Evolutionary conservation across 2,888 invertebrate species (phyloP).

Genomic region (Coleophora flavipennella): DNA sequence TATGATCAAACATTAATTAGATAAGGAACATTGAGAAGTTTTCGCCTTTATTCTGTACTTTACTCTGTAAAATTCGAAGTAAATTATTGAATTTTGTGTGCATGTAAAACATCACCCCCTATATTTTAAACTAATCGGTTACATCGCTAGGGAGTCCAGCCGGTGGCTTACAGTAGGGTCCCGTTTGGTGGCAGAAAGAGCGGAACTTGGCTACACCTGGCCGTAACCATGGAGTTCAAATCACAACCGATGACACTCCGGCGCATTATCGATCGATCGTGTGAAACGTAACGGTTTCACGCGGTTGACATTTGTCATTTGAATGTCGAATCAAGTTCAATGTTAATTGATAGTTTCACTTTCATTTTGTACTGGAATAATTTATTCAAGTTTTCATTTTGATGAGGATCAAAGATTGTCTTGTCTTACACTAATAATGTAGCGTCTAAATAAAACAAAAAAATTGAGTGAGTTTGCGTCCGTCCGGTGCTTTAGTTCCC

Average conservation of each 20-base stretch:
- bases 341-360: not conserved
- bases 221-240: constrained; percentile 68
- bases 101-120: not conserved
- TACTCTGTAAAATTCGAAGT: too few relatives aligned
- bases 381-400: not conserved
- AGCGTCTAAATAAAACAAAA: too few relatives aligned
- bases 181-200: constrained; percentile 27
- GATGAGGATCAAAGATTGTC: too few relatives aligned
- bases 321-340: not conserved
- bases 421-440: too few relatives aligned
- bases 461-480: too few relatives aligned
- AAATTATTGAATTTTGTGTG: too few relatives aligned
- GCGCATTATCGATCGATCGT: constrained; percentile 31
- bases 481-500: too few relatives aligned
- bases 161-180: constrained; percentile 35
- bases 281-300: constrained; percentile 52
- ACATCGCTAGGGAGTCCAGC: constrained; percentile 20
- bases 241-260: constrained; percentile 46
- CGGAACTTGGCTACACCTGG: constrained; percentile 53
- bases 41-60: too few relatives aligned
- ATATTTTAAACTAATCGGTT: constrained; percentile 13
- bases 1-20: too few relatives aligned
- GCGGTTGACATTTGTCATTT: constrained; percentile 23
- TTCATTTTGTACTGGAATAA: not conserved
- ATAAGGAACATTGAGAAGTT: too few relatives aligned